A percentile compares a stretch with the other conserved stretches of the same genome.
Evolutionary conservation across 2,797 vertebrate species (phyloP).

Genomic region (Molothrus aeneus): DNA sequence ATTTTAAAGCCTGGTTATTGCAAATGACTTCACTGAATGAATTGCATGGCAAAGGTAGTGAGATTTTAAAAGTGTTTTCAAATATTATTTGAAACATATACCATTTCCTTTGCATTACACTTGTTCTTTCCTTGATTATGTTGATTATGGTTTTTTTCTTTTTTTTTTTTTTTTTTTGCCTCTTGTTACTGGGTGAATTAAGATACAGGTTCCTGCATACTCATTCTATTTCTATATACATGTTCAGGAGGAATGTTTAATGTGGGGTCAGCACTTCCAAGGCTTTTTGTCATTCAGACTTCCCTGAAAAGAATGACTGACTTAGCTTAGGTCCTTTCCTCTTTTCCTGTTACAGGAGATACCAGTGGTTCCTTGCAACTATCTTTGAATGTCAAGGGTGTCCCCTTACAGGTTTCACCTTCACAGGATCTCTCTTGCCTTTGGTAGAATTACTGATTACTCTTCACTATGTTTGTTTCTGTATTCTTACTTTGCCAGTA

Average conservation of each 20-base stretch:
- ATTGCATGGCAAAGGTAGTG: neutral
- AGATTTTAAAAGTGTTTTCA: neutral
- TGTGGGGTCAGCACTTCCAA: neutral
- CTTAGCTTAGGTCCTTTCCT: neutral
- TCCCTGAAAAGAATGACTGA: neutral
- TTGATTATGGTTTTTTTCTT: neutral
- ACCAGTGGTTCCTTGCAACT: neutral
- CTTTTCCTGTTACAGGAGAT: neutral
- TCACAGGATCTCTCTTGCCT: neutral
- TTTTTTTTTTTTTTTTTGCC: neutral
- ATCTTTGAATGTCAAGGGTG: neutral
- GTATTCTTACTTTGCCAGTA: neutral
- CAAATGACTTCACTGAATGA: neutral
- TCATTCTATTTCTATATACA: accelerated
- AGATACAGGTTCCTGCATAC: neutral
- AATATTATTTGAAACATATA: neutral
- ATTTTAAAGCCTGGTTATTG: neutral
- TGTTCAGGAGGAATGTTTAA: neutral
- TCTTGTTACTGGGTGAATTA: neutral
- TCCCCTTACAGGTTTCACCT: neutral
- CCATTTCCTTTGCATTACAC: neutral
- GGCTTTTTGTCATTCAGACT: neutral
- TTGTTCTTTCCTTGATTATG: neutral
- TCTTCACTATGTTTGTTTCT: neutral
- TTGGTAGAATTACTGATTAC: neutral